Evolutionary conservation across 2,113 vertebrate species (phyloP).

Genomic region (Dipodomys stephensi): DNA sequence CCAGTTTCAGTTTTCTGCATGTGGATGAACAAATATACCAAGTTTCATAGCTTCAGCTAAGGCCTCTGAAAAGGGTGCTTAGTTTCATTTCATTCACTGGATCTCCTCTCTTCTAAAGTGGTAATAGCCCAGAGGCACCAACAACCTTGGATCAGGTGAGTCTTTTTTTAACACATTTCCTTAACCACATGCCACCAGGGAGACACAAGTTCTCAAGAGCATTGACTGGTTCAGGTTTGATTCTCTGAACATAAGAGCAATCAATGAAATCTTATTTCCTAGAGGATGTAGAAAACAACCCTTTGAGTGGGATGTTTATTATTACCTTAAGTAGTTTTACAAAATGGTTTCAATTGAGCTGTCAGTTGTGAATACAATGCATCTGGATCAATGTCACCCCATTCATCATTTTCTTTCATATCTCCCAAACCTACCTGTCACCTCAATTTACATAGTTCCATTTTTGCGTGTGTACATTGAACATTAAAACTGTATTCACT

Average conservation of each 20-base stretch:
- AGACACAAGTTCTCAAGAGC: background rate
- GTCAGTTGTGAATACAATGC: too few relatives aligned
- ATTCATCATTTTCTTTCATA: too few relatives aligned
- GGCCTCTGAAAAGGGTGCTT: background rate
- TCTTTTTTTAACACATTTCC: background rate
- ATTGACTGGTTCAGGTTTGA: background rate
- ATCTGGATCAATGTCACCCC: too few relatives aligned
- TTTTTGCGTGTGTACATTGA: too few relatives aligned
- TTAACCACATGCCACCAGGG: background rate
- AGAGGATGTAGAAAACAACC: background rate
- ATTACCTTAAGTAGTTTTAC: too few relatives aligned
- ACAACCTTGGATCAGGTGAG: background rate
- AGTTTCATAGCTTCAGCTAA: background rate
- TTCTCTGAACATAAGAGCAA: background rate
- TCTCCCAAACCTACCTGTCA: too few relatives aligned
- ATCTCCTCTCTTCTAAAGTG: background rate
- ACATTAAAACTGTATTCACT: too few relatives aligned
- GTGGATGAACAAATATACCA: background rate
- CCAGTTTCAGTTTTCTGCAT: too few relatives aligned
- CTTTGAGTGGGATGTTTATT: background rate
- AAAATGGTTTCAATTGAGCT: too few relatives aligned
- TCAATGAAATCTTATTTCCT: background rate
- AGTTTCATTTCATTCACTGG: background rate
- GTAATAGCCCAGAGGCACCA: background rate
- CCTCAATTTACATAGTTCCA: too few relatives aligned